Evolutionary conservation across 1,140 invertebrate species (phyloP), one percentile per base, ranked within the genome.

Genomic region (Rhyacophila brunnea): DNA sequence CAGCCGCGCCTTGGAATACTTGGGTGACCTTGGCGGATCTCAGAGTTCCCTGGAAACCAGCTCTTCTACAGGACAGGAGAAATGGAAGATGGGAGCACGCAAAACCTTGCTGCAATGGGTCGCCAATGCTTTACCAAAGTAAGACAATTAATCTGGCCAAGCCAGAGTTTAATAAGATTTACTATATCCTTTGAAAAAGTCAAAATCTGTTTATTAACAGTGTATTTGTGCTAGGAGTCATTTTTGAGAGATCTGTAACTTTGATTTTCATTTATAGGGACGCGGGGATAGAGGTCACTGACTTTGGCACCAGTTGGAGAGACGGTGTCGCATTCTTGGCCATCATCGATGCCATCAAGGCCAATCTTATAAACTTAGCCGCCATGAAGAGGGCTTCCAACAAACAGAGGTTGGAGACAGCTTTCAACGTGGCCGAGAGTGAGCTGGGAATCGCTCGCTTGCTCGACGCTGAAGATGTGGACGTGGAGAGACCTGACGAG

Each of bases 271-370:
- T 51, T 57, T 61, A 48, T 71, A 96, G 92, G 73, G 87, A 93
- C 69, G 87, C 86, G 68, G 92, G 91, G 58, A 87, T 98, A 46
- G 82, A 91, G 76, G 89, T 99, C 3, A 89, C 85, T 74, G 95
- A 99, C 79, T 99, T 99, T 78, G 96, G 96, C 20, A 85, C 89
- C 62, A 95, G 93, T 72, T 99, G 97, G 97, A 83, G 95, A 67
- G 96, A 99, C 76, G 97, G 97, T 57, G 84, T 93, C 67, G 96
- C 96, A 11, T 99, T 99, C 81, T 82, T 98, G 19, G 95, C 94
- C 1, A 89, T 99, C 46, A 93, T 99, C 46, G 93, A 98, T 76
- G 89, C 92, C 11, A 96, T 99, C 66, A 91, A 92, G 70, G 93
- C 93, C 17, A 93, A 95, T 71, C 74, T 98, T 44, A 89, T 99